Evolutionary conservation across 2,888 invertebrate species (phyloP).

Genomic region (Idaea dimidiata): DNA sequence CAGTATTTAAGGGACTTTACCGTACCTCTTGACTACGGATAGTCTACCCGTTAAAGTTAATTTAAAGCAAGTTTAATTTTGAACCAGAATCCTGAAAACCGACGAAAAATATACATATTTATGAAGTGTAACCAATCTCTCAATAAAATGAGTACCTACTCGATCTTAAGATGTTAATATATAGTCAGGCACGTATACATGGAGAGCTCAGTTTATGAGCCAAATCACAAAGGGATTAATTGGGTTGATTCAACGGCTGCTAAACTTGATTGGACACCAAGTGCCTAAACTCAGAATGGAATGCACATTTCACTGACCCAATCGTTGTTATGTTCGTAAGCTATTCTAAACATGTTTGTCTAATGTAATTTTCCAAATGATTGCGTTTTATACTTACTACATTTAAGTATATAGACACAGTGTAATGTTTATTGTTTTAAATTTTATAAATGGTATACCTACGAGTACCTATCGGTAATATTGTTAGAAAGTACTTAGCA

Average conservation of each 20-base stretch:
- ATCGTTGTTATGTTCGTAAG: constrained; percentile 18
- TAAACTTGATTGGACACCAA: constrained; percentile 41
- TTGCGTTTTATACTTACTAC: constrained; percentile 5
- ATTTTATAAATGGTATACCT: too few relatives aligned
- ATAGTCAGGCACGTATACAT: background rate
- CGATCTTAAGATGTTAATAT: constrained; percentile 18
- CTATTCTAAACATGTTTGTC: constrained; percentile 10
- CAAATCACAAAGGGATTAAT: constrained; percentile 48
- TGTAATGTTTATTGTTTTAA: background rate
- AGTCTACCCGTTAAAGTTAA: too few relatives aligned
- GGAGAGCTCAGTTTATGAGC: constrained; percentile 27
- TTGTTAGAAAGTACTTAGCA: too few relatives aligned
- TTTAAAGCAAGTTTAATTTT: too few relatives aligned
- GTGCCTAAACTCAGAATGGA: constrained; percentile 19
- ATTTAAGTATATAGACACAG: background rate
- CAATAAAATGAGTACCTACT: constrained; percentile 10
- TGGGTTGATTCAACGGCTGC: constrained; percentile 39
- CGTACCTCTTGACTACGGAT: too few relatives aligned
- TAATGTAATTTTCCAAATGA: constrained; percentile 21
- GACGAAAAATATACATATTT: too few relatives aligned
- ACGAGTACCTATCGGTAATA: too few relatives aligned
- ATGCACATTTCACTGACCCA: constrained; percentile 23
- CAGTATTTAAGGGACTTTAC: too few relatives aligned
- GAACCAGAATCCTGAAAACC: too few relatives aligned
- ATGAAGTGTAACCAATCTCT: background rate